A percentile compares a stretch with the other conserved stretches of the same genome.
Evolutionary conservation across 2,113 vertebrate species (phyloP).

Genomic region (Eonycteris spelaea): DNA sequence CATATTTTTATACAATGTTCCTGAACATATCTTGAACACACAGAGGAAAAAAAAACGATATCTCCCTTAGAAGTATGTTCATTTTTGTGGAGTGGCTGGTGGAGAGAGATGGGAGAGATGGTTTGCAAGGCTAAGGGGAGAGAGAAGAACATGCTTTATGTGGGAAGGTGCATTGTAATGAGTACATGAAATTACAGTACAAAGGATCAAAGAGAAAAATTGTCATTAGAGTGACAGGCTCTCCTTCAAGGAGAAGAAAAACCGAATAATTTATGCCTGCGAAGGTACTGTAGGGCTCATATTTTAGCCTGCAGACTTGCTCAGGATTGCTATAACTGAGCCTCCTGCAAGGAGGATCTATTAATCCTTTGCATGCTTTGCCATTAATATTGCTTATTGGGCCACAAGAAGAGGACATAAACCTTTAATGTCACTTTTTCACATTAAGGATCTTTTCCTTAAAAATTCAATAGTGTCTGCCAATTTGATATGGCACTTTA

Average conservation of each 20-base stretch:
- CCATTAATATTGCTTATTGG: constrained; percentile 71
- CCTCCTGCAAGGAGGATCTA: constrained; percentile 57
- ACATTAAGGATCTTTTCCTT: constrained; percentile 47
- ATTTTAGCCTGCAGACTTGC: constrained; percentile 73
- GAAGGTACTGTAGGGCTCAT: constrained; percentile 57
- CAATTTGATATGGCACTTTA: constrained; percentile 71
- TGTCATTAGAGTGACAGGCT: constrained; percentile 67
- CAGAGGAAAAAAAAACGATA: neutral
- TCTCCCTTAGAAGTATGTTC: neutral
- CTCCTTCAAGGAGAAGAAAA: constrained; percentile 74
- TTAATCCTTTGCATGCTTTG: constrained; percentile 69
- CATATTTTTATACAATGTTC: neutral
- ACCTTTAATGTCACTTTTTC: constrained; percentile 73
- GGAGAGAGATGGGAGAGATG: neutral
- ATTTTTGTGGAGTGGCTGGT: neutral
- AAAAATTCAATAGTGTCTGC: constrained; percentile 56
- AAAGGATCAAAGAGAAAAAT: constrained; percentile 75
- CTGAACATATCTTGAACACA: neutral
- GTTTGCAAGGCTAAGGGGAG: neutral
- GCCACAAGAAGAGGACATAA: constrained; percentile 64
- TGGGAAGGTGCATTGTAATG: neutral
- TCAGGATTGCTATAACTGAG: constrained; percentile 65
- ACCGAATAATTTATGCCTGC: constrained; percentile 72
- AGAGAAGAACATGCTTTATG: neutral
- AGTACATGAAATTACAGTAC: constrained; percentile 61